phyloP scores from a whole-genome alignment of 2,888 invertebrate genomes.

The Lobophora halterata region DNA sequence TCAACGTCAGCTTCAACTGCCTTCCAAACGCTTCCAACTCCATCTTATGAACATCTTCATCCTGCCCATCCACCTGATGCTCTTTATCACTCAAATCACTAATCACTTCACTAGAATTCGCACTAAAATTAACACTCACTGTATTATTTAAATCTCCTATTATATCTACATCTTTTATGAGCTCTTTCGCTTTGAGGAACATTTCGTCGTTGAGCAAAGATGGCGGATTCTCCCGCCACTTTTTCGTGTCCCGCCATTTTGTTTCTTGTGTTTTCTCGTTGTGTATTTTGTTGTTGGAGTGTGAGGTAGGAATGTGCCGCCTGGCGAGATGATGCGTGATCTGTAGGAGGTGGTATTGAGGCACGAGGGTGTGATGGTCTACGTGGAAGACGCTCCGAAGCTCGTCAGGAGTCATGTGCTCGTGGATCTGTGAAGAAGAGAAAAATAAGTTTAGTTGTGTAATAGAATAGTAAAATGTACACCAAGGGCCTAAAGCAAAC shows the following conservation, averaged over 20 bases:
- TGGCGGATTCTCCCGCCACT: slow-evolving; percentile 51
- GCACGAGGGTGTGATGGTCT: slow-evolving; percentile 88
- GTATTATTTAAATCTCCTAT: slow-evolving; percentile 69
- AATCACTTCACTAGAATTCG: slow-evolving; percentile 64
- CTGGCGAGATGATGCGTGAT: slow-evolving; percentile 83
- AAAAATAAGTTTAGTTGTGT: too few species aligned
- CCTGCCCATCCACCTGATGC: slow-evolving; percentile 56
- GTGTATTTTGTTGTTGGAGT: slow-evolving; percentile 47
- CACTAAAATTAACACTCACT: slow-evolving; percentile 66
- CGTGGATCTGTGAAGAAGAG: slow-evolving; percentile 86
- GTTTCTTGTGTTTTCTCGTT: slow-evolving; percentile 56
- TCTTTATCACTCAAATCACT: slow-evolving; percentile 53
- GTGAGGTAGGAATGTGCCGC: slow-evolving; percentile 63
- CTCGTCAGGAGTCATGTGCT: slow-evolving; percentile 92
- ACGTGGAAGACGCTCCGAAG: slow-evolving; percentile 92
- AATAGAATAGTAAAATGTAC: too few species aligned
- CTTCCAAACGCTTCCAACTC: slow-evolving; percentile 91
- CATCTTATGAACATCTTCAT: slow-evolving; percentile 82
- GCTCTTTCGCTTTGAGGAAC: slow-evolving; percentile 60
- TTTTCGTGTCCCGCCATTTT: too few species aligned
- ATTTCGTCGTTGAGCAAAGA: slow-evolving; percentile 71
- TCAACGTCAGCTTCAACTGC: slow-evolving; percentile 86
- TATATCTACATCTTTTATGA: slow-evolving; percentile 66
- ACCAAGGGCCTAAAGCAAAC: too few species aligned
- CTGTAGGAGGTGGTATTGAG: slow-evolving; percentile 91